Evolutionary conservation across 2,113 vertebrate genomes (phyloP).

Genomic region (Pantherophis guttatus): DNA sequence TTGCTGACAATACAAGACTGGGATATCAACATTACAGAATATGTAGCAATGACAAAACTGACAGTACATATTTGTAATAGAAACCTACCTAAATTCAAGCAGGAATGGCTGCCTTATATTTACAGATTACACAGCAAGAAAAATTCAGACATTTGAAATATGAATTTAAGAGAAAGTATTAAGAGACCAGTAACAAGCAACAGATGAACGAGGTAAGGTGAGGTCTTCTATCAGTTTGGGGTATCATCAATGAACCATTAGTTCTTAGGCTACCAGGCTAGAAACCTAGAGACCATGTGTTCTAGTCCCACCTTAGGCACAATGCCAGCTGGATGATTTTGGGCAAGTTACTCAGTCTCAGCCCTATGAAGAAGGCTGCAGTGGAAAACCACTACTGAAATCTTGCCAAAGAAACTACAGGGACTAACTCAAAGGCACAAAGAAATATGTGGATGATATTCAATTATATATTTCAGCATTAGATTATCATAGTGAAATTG

Average conservation of each 20-base stretch:
- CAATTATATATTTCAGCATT: background rate
- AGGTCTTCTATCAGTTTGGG: background rate
- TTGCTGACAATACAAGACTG: background rate
- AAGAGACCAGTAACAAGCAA: background rate
- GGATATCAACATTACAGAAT: background rate
- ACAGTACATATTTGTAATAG: background rate
- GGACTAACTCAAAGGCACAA: background rate
- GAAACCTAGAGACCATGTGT: background rate
- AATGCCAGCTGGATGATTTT: background rate
- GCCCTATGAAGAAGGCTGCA: background rate
- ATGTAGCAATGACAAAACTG: background rate
- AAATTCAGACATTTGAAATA: background rate
- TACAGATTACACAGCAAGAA: background rate
- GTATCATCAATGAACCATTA: background rate
- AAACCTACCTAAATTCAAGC: background rate
- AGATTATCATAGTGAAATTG: background rate
- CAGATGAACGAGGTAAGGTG: background rate
- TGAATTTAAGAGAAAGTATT: background rate
- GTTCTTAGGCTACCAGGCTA: background rate
- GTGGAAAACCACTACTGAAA: background rate
- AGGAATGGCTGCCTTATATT: background rate
- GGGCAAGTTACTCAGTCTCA: background rate
- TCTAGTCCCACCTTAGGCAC: background rate
- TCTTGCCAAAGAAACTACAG: background rate
- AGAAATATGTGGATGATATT: background rate